Evolutionary conservation across 2,113 vertebrate species (phyloP).

Genomic region (Cynopterus brachyotis): DNA sequence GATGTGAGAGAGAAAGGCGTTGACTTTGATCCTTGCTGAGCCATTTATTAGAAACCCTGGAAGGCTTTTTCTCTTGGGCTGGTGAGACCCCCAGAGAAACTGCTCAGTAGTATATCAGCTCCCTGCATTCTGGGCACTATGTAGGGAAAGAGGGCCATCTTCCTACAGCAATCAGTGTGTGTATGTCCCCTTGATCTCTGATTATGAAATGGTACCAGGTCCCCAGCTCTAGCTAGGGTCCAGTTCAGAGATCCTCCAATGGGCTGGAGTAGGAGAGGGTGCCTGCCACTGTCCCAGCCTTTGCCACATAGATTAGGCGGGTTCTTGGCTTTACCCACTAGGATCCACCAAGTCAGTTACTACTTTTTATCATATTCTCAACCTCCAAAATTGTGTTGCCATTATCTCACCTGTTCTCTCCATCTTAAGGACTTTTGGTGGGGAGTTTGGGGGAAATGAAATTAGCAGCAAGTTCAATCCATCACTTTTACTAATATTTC

Average conservation of each 20-base stretch:
- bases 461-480: not conserved
- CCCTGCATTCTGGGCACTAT: too few species aligned
- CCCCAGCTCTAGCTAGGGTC: not conserved
- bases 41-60: not conserved
- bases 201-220: not conserved
- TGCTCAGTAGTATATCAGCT: not conserved
- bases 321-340: not conserved
- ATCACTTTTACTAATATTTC: not conserved
- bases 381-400: not conserved
- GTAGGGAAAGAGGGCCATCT: too few species aligned
- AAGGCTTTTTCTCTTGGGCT: not conserved
- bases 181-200: not conserved
- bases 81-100: not conserved
- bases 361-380: not conserved
- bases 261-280: not conserved
- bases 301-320: not conserved
- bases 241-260: not conserved
- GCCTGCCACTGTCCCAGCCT: not conserved
- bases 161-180: not conserved
- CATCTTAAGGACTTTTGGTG: not conserved
- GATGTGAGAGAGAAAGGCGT: accelerated
- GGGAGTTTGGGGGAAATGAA: not conserved
- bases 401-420: not conserved
- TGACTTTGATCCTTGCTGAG: not conserved
- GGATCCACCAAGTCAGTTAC: not conserved